Conservation (phyloP, 2,888 invertebrate genomes). For the Cryptus viduatorius region DNA sequence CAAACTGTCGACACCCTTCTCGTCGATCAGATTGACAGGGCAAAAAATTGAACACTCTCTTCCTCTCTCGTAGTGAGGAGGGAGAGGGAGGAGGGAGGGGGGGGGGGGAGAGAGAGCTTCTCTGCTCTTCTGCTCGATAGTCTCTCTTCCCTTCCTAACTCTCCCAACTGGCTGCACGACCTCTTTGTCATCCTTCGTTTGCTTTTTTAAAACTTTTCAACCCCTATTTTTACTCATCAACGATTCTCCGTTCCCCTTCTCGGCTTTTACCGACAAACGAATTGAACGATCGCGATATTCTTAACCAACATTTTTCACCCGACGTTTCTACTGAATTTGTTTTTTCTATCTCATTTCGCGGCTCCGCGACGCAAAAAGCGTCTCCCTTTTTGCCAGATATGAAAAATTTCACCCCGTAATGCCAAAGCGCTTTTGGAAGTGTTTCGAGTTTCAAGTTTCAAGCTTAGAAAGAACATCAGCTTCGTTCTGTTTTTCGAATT, state of each 20-base stretch:
- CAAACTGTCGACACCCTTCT: constrained; percentile 65
- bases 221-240: constrained; percentile 51
- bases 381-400: background rate
- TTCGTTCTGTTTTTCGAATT: too few species aligned
- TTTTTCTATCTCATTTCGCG: background rate
- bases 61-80: constrained; percentile 1
- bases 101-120: background rate
- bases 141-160: background rate
- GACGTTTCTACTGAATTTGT: background rate
- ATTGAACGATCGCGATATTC: background rate
- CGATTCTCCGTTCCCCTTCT: constrained; percentile 8
- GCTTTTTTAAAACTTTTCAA: constrained; percentile 28
- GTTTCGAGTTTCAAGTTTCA: too few species aligned
- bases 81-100: background rate
- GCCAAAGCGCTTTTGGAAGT: too few species aligned
- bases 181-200: constrained; percentile 16
- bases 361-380: background rate
- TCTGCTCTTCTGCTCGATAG: background rate
- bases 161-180: background rate
- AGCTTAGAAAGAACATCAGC: too few species aligned
- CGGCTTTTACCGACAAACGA: constrained; percentile 1
- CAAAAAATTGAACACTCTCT: constrained; percentile 58
- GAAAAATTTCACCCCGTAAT: too few species aligned
- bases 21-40: constrained; percentile 62
- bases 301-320: background rate